Base-by-base conservation (phyloP, 2,113 vertebrate species). In the Hyla sarda region DNA sequence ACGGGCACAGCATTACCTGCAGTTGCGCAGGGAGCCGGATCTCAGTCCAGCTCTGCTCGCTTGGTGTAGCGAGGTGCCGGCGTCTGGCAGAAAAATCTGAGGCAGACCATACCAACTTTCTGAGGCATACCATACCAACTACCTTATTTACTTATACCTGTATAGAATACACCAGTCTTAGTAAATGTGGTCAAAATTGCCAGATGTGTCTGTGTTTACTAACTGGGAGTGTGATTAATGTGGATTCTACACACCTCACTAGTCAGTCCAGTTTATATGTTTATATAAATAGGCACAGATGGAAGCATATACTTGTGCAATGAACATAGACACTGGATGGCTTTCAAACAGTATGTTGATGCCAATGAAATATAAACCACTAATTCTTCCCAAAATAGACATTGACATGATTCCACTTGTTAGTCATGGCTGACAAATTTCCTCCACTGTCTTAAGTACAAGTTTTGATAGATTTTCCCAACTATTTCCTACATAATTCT, bases 341-440 rank as follows among this genome's bases (percentile, higher is more conserved):
- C 32, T 65, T 83, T 77, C 25, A 74, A 85, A 85, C 50, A 50
- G 28, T 58, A 65, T 67, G 37, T 76, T 62, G 54, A 76, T 84
- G 17, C 34, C 52, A 84, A 47, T 84, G 73, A 84, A 84, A 84
- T 54, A 84, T 77, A 84, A 84, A 84, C 83, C 73, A 84, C 56
- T 73, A 81, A 72, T 86, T 80, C 45, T 67, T 78, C 77, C 71
- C 41, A 45, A 47, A 81, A 28, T 50, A 58, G n/a, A 32, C 60
- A 79, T 52, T 81, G 84, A 86, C 84, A 81, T 86, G 84, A 80
- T 73, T 37, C 65, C 76, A 80, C 84, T 80, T 72, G 84, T 86
- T 81, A 80, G 84, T 80, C 50, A 86, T 73, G 77, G 76, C 48
- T 86, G 84, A 81, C 45, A 54, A 72, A 71, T 72, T 72, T 86